Base-by-base conservation (phyloP, 1,140 invertebrate species). In the Ceratosolen fusciceps region DNA sequence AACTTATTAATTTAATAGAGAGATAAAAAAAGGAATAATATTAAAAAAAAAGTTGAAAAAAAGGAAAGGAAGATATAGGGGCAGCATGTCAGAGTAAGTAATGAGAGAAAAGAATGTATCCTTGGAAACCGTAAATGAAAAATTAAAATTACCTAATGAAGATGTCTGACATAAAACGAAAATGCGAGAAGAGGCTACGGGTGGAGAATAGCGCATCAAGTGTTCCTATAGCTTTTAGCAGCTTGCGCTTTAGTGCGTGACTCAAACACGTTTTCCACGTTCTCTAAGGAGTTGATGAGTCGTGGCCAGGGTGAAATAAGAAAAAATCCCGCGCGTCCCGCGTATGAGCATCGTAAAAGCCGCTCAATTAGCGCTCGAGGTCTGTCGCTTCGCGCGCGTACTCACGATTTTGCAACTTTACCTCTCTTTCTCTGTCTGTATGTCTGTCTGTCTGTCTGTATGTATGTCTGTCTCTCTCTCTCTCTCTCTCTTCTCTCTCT, bases 141-240 rank as follows among this genome's bases (percentile, higher is more conserved):
- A 58, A 73, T 73, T 73, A 54, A 56, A 73, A 73, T 73, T 73
- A 14, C 70, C n/a, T 73, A 34, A 73, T 73, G 70, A 73, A 73
- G 70, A 54, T 73, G 34, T 54, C 26, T 29, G 29, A 26, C 14
- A 34, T 49, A 49, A 67, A 43, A 67, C 21, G 37, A 39, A 43
- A 67, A 67, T 9, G 62, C 31, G 26, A 5, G 39, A 9, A 39
- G 9, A 7, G 16, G 3, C 10, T 2, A 0, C n/a, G 19, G 34
- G 3, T 12, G 21, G 3, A n/a, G 19, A 7, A 54, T 54, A 39
- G 8, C 29, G 58, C 9, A 19, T 2, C 58, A 31, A 31, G 58
- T n/a, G 52, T 5, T 19, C 12, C 26, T 37, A 10, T 37, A n/a
- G 37, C n/a, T 3, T 3, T 31, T 49, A 31, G n/a, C 12, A 34